Conservation (phyloP, 2,113 vertebrate genomes). For the Erpornis zantholeuca region DNA sequence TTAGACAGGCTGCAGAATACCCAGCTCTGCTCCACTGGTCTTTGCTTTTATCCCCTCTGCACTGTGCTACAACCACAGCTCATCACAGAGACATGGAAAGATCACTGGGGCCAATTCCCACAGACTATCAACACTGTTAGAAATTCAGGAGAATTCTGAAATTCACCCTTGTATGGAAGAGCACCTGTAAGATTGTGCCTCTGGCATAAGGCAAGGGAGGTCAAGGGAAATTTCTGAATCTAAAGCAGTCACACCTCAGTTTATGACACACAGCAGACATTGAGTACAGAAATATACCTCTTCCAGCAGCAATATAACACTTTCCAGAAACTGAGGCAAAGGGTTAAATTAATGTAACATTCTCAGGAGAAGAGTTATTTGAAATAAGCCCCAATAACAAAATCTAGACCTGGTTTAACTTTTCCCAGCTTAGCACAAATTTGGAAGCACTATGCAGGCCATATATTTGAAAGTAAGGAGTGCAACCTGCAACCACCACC, state of each 20-base stretch:
- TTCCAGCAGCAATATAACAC: background rate
- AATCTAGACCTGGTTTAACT: background rate
- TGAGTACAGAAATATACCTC: background rate
- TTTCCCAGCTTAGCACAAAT: background rate
- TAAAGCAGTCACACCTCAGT: background rate
- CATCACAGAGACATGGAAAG: background rate
- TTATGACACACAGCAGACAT: background rate
- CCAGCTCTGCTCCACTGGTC: background rate
- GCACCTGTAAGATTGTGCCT: background rate
- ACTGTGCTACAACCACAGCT: background rate
- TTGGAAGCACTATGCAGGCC: background rate
- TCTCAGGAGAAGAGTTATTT: background rate
- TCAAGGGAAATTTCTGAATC: background rate
- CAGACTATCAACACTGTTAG: background rate
- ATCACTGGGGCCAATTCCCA: background rate
- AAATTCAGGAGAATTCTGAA: background rate
- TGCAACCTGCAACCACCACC: background rate
- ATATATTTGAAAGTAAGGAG: background rate
- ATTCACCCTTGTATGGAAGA: background rate
- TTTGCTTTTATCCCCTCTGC: background rate
- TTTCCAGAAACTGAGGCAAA: background rate
- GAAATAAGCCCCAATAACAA: background rate
- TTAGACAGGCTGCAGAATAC: background rate
- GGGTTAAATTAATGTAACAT: background rate
- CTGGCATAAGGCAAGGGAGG: background rate